Conservation (phyloP, 2,797 vertebrate genomes). For the Thalassophryne amazonica region DNA sequence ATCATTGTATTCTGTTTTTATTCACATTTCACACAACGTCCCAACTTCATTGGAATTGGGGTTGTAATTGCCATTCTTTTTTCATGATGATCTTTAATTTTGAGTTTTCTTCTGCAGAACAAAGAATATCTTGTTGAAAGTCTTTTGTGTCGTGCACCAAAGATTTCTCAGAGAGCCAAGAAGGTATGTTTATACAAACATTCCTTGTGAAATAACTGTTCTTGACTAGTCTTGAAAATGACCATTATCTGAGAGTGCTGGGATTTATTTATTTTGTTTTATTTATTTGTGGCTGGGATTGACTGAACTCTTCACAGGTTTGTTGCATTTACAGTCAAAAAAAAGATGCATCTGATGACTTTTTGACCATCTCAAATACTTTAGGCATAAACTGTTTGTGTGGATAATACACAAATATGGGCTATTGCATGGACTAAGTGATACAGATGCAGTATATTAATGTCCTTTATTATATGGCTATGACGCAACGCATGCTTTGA, state of each 20-base stretch:
- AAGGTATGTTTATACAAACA: conserved; percentile 79
- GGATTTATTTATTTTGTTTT: no score
- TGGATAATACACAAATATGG: conserved; percentile 50
- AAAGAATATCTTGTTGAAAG: conserved; percentile 96
- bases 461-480: no score
- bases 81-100: neutral
- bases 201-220: conserved; percentile 38
- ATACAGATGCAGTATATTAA: conserved; percentile 10
- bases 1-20: no score
- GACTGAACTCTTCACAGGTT: conserved; percentile 28
- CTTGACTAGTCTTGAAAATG: conserved; percentile 54
- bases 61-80: neutral
- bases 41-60: no score
- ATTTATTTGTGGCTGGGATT: no score
- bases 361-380: conserved; percentile 26
- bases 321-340: conserved; percentile 63
- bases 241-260: conserved; percentile 14
- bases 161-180: conserved; percentile 95
- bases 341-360: conserved; percentile 15
- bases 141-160: conserved; percentile 91
- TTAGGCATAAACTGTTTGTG: conserved; percentile 26
- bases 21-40: no score
- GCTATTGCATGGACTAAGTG: conserved; percentile 24
- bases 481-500: no score
- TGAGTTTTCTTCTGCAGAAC: conserved; percentile 83